These are phyloP conservation scores for Chelon labrosus DNA, from an alignment of 2,797 vertebrate genomes.

Conservation along the genomic window DNA sequence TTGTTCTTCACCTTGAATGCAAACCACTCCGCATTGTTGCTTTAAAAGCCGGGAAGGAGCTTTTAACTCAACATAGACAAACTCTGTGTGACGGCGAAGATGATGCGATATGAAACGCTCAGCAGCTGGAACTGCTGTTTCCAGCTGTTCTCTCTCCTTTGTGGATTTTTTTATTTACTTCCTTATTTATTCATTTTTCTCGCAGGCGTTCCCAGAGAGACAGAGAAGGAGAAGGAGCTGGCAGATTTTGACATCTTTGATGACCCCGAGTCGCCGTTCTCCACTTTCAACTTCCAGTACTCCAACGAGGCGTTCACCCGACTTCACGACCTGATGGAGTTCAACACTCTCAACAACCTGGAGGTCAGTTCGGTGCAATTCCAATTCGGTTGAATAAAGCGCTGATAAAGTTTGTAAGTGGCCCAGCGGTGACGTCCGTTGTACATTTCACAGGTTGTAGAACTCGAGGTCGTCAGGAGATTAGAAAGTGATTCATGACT, in stretches of 20 bases:
- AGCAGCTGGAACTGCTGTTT: not conserved
- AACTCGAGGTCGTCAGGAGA: not conserved
- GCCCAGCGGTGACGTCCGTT: not conserved
- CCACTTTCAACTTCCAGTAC: constrained; percentile 99
- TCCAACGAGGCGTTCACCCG: constrained; percentile 92
- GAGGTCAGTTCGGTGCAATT: constrained; percentile 84
- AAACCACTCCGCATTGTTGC: not conserved
- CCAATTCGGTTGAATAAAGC: too few relatives aligned
- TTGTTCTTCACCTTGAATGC: not conserved
- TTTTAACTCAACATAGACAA: not conserved
- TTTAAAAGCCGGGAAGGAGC: too few relatives aligned
- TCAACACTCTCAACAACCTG: constrained; percentile 98
- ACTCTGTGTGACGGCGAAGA: not conserved
- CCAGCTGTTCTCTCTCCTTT: not conserved
- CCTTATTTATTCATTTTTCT: not conserved
- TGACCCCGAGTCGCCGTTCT: constrained; percentile 93
- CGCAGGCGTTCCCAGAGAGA: constrained; percentile 91
- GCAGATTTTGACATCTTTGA: constrained; percentile 99
- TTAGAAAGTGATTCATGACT: constrained; percentile 14
- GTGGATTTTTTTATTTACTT: not conserved
- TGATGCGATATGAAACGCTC: not conserved
- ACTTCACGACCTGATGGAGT: constrained; percentile 97
- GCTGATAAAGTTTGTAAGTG: too few relatives aligned
- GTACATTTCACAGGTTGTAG: not conserved
- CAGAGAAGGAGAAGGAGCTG: constrained; percentile 91